Base-by-base conservation (phyloP, 2,888 invertebrate genomes). In the Charanyca ferruginea region DNA sequence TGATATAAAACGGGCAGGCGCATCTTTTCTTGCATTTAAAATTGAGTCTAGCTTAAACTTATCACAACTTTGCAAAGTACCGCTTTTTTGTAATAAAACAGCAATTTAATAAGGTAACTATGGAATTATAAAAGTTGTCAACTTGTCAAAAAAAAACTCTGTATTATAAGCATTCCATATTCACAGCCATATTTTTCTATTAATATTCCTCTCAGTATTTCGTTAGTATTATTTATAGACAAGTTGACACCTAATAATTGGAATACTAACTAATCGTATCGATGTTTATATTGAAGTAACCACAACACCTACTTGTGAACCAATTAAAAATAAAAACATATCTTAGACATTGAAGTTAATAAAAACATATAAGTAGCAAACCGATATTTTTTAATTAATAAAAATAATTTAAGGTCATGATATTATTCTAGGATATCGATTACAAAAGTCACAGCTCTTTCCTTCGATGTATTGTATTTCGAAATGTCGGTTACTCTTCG, bases 1-100 rank as follows among this genome's bases (percentile, higher is more conserved):
- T 20, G 1, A 8, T 18, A 9, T 32, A 6, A 41, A 41, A 54
- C 8, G 16, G 4, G 0, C 11, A 75, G 71, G 76, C 41, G 38
- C 23, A 16, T 28, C 20, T 44, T 44, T 59, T 42, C 77, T 66
- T 62, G 51, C 47, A 35, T 42, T 62, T 8, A 57, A 54, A 53
- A 42, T n/a, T 11, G 0, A 47, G 41, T 73, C 20, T 25, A 13
- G 20, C 22, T 45, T 32, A 16, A 23, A 48, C 55, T 63, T 75
- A 79, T 78, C 79, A 79, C 79, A 75, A 69, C 45, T 54, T 41
- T 64, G 13, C 47, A 32, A 66, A 78, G 52, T 55, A 60, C 59
- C 25, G 3, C 47, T 42, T 45, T 11, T 58, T 61, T 54, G 61
- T 47, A 58, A 45, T 47, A 22, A 58, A 79, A 53, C 44, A 75